phyloP scores from a whole-genome alignment of 1,140 invertebrate genomes.

The Eriosoma lanigerum region DNA sequence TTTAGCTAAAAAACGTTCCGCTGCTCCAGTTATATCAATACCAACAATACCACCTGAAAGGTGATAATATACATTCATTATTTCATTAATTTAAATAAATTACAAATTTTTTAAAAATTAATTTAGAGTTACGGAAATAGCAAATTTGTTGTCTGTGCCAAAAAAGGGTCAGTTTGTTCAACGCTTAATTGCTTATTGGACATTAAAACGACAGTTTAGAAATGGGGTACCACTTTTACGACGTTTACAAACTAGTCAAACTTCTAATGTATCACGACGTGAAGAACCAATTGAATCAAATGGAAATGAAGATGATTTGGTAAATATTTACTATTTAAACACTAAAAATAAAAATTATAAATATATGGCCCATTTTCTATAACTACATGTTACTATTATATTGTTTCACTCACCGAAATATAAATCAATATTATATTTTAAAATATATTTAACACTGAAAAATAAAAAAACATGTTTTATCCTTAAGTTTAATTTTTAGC shows the following conservation, averaged over 20 bases:
- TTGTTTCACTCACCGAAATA: too few species aligned
- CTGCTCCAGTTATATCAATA: slow-evolving; percentile 87
- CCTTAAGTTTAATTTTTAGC: slow-evolving; percentile 52
- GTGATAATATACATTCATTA: slow-evolving; percentile 55
- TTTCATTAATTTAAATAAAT: too few species aligned
- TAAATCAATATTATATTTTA: too few species aligned
- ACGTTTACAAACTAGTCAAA: slow-evolving; percentile 68
- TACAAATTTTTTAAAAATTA: background rate
- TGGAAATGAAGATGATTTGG: slow-evolving; percentile 55
- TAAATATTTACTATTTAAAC: slow-evolving; percentile 49
- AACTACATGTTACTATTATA: too few species aligned
- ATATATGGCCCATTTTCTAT: too few species aligned
- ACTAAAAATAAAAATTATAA: background rate
- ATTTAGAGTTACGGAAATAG: slow-evolving; percentile 77
- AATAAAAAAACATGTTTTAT: too few species aligned
- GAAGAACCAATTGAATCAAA: slow-evolving; percentile 54
- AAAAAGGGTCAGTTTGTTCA: slow-evolving; percentile 87
- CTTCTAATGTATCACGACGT: slow-evolving; percentile 59
- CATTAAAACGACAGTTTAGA: slow-evolving; percentile 88
- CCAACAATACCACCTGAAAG: slow-evolving; percentile 89
- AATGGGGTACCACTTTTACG: slow-evolving; percentile 94
- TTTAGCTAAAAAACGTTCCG: slow-evolving; percentile 81
- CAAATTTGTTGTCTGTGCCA: slow-evolving; percentile 67
- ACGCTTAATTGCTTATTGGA: slow-evolving; percentile 89
- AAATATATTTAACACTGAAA: too few species aligned